A percentile compares a stretch with the other conserved stretches of the same genome.
These are phyloP conservation scores for Ptychadena robeensis DNA, from an alignment of 2,797 vertebrate species.

Conservation along the genomic window DNA sequence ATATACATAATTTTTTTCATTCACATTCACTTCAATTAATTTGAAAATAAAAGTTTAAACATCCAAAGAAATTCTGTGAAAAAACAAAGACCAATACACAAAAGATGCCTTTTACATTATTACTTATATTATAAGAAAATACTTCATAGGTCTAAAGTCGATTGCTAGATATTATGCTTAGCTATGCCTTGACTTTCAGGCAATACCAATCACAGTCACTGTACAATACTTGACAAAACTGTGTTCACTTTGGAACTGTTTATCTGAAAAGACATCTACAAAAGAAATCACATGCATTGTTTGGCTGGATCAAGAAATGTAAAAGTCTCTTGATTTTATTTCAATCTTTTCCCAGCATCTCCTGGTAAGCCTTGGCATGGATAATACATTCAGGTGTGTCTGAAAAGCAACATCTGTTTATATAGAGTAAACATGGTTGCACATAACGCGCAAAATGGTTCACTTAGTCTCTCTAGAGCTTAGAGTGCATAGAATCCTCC, in stretches of 20 bases:
- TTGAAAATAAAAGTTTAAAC: too few relatives aligned
- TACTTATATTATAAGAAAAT: too few relatives aligned
- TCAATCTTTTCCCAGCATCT: neutral
- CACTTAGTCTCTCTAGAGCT: neutral
- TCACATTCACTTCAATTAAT: too few relatives aligned
- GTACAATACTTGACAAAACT: conserved; percentile 16
- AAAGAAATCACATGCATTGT: conserved; percentile 23
- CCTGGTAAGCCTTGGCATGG: neutral
- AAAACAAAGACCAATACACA: neutral
- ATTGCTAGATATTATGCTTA: neutral
- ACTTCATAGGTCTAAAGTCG: neutral
- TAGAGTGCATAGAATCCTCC: neutral
- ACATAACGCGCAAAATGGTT: neutral
- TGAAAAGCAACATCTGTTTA: conserved; percentile 23
- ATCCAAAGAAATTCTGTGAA: too few relatives aligned
- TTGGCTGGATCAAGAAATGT: conserved; percentile 31
- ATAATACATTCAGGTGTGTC: conserved; percentile 13
- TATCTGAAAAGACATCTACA: conserved; percentile 24
- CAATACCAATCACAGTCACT: neutral
- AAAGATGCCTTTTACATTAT: neutral
- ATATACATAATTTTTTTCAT: too few relatives aligned
- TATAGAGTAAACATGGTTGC: conserved; percentile 3
- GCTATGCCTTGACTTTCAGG: neutral
- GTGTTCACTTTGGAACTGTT: conserved; percentile 7
- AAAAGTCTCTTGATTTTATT: conserved; percentile 20